phyloP scores from a whole-genome alignment of 2,888 invertebrate species.

The Phalera bucephala region DNA sequence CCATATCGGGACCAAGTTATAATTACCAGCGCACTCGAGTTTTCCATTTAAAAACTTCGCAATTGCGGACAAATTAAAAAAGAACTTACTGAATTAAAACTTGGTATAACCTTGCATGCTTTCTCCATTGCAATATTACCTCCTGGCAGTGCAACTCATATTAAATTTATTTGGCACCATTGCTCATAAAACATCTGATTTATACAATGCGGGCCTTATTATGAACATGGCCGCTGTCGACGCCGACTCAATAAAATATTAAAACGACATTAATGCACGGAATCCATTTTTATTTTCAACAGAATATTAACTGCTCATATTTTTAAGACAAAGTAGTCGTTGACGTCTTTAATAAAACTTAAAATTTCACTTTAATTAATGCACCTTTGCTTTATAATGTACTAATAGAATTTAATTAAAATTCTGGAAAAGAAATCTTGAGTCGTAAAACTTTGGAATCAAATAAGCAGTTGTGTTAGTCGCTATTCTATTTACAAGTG shows the following conservation, averaged over 20 bases:
- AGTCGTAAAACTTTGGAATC: constrained; percentile 9
- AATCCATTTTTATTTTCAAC: constrained; percentile 52
- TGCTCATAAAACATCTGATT: constrained; percentile 66
- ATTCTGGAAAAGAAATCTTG: constrained; percentile 3
- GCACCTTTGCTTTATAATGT: constrained; percentile 1
- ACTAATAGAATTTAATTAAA: constrained; percentile 6
- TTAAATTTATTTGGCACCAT: constrained; percentile 64
- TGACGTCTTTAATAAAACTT: constrained; percentile 20
- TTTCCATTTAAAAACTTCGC: constrained; percentile 29
- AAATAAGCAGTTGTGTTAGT: constrained; percentile 19
- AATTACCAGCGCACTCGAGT: constrained; percentile 34
- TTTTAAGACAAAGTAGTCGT: constrained; percentile 36
- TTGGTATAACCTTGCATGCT: constrained; percentile 27
- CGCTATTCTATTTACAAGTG: constrained; percentile 48
- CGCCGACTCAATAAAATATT: constrained; percentile 64
- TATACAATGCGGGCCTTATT: constrained; percentile 58
- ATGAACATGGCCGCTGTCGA: constrained; percentile 58
- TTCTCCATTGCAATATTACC: constrained; percentile 33
- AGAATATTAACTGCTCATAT: constrained; percentile 45
- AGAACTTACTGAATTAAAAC: constrained; percentile 27
- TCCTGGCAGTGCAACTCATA: constrained; percentile 25
- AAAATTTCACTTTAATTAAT: constrained; percentile 17
- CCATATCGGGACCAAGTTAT: constrained; percentile 36
- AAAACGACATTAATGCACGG: constrained; percentile 60
- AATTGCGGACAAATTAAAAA: constrained; percentile 34